A percentile compares a stretch with the other conserved stretches of the same genome.
These are phyloP conservation scores for Isurus oxyrinchus DNA, from an alignment of 2,113 vertebrate genomes.

Conservation along the genomic window DNA sequence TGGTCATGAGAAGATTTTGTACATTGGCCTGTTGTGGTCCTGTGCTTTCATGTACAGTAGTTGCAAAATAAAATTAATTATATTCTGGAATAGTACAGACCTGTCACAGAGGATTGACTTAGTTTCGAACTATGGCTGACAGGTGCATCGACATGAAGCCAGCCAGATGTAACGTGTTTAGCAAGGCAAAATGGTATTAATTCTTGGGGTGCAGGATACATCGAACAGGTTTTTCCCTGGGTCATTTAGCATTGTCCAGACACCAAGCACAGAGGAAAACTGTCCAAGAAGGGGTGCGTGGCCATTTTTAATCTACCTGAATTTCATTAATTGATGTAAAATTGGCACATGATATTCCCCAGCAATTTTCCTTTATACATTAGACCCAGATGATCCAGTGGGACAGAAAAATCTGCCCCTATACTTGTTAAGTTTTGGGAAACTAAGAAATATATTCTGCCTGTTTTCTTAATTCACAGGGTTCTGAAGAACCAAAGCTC, in stretches of 20 bases:
- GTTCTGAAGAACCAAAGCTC: slow-evolving; percentile 76
- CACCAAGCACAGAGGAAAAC: background rate
- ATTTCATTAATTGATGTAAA: background rate
- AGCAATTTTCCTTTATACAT: background rate
- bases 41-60: no score
- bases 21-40: no score
- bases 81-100: background rate
- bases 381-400: background rate
- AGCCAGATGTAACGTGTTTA: background rate
- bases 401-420: background rate
- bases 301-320: background rate
- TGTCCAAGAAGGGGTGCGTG: background rate
- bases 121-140: background rate
- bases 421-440: background rate
- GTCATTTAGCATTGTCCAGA: background rate
- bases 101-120: background rate
- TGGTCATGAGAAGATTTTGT: no score
- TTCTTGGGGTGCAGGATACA: background rate
- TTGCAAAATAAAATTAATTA: no score
- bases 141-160: background rate
- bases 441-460: background rate
- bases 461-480: slow-evolving; percentile 53
- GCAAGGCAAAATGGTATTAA: background rate
- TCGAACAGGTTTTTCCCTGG: background rate
- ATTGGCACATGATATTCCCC: background rate